phyloP scores from a whole-genome alignment of 2,113 vertebrate genomes.

The Cyanoliseus patagonus region DNA sequence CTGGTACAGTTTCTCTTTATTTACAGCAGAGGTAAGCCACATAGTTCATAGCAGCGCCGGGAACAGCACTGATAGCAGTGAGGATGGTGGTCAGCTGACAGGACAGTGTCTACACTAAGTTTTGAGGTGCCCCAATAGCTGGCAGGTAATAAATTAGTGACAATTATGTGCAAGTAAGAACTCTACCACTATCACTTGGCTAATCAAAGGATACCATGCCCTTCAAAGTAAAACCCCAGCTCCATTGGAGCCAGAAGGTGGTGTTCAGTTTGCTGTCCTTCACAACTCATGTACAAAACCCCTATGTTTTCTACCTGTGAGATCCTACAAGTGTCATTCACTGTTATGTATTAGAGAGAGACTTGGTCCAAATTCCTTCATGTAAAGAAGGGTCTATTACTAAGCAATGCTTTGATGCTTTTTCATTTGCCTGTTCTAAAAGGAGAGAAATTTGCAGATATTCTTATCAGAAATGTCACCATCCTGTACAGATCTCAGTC shows the following conservation, averaged over 20 bases:
- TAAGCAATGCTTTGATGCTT: neutral
- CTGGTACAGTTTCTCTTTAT: neutral
- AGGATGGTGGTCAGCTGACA: neutral
- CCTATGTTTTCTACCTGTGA: accelerated
- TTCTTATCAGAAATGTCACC: neutral
- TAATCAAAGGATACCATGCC: neutral
- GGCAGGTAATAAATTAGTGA: neutral
- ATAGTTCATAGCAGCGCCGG: neutral
- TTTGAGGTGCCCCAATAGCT: neutral
- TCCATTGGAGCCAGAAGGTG: neutral
- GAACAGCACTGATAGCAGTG: neutral
- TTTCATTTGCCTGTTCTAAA: neutral
- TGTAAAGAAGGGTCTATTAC: neutral
- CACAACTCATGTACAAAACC: neutral
- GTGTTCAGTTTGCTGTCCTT: neutral
- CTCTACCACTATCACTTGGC: neutral
- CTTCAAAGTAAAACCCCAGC: neutral
- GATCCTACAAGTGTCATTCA: neutral
- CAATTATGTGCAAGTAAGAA: neutral
- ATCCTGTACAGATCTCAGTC: neutral
- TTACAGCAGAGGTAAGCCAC: neutral
- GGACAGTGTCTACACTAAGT: too few species aligned
- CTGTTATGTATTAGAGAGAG: neutral
- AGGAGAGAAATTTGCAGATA: neutral
- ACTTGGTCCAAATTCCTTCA: neutral